phyloP scores from a whole-genome alignment of 2,888 invertebrate species.

The Melieria crassipennis region DNA sequence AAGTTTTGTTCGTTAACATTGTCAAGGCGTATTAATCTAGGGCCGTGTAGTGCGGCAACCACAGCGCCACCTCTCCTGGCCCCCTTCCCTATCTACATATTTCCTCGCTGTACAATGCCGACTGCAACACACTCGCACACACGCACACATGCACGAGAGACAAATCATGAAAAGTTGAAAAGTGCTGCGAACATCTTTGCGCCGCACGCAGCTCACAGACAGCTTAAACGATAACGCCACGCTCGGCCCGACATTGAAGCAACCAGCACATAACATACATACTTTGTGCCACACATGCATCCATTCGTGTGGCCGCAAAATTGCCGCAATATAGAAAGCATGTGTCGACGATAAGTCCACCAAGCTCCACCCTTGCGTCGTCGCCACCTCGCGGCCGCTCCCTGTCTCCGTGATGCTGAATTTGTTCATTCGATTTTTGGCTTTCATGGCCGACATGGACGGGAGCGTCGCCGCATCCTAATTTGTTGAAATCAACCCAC shows the following conservation, averaged over 20 bases:
- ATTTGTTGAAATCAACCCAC: conserved; percentile 12
- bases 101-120: neutral
- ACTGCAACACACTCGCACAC: neutral
- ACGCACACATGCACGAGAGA: neutral
- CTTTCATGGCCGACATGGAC: conserved; percentile 7
- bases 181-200: neutral
- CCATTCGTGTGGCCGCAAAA: neutral
- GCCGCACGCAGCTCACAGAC: too few relatives aligned
- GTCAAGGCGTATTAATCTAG: too few relatives aligned
- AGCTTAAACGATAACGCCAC: too few relatives aligned
- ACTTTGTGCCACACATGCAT: neutral
- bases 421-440: conserved; percentile 25
- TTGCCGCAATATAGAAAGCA: conserved; percentile 20
- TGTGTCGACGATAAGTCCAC: conserved; percentile 23
- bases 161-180: neutral
- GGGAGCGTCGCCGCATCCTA: conserved; percentile 14
- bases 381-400: neutral
- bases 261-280: too few relatives aligned
- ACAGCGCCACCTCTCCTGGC: neutral
- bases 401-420: neutral
- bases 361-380: neutral
- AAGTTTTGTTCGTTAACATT: too few relatives aligned
- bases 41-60: neutral
- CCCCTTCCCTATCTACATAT: neutral
- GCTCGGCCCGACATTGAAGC: too few relatives aligned